phyloP scores from a whole-genome alignment of 2,113 vertebrate genomes.

The Poicephalus meyeri region DNA sequence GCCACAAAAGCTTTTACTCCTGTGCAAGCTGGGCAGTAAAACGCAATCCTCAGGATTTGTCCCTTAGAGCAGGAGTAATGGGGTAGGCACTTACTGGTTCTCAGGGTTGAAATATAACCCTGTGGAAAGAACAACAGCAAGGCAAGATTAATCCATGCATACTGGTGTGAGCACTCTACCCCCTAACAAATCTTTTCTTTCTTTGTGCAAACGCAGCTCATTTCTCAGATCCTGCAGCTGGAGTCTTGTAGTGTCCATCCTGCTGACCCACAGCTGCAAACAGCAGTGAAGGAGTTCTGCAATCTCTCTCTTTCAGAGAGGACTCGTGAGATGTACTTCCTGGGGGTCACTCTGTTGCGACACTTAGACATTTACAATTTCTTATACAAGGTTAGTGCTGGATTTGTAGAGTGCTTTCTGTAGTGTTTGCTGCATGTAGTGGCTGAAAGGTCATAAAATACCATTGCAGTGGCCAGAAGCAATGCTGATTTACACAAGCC shows the following conservation, averaged over 20 bases:
- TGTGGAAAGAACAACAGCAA: neutral
- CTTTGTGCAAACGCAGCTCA: slow-evolving; percentile 60
- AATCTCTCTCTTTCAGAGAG: slow-evolving; percentile 74
- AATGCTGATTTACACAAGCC: neutral
- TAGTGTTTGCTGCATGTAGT: neutral
- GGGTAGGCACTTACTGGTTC: neutral
- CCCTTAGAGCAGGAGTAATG: neutral
- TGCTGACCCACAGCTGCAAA: slow-evolving; percentile 32
- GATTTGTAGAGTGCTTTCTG: neutral
- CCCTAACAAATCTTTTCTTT: neutral
- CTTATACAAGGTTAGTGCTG: slow-evolving; percentile 74
- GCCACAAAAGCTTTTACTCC: neutral
- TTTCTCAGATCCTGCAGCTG: slow-evolving; percentile 73
- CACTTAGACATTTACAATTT: slow-evolving; percentile 81
- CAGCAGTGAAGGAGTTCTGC: slow-evolving; percentile 74
- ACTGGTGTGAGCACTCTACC: neutral
- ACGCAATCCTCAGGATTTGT: neutral
- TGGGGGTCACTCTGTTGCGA: slow-evolving; percentile 79
- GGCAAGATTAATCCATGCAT: neutral
- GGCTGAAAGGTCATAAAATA: slow-evolving; percentile 46
- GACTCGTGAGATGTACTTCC: slow-evolving; percentile 65
- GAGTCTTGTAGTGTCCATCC: slow-evolving; percentile 70
- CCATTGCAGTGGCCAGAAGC: neutral
- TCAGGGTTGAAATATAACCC: neutral
- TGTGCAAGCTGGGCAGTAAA: neutral